A percentile compares a stretch with the other conserved stretches of the same genome.
Conservation (phyloP, 2,113 vertebrate species). For the Heptranchias perlo region DNA sequence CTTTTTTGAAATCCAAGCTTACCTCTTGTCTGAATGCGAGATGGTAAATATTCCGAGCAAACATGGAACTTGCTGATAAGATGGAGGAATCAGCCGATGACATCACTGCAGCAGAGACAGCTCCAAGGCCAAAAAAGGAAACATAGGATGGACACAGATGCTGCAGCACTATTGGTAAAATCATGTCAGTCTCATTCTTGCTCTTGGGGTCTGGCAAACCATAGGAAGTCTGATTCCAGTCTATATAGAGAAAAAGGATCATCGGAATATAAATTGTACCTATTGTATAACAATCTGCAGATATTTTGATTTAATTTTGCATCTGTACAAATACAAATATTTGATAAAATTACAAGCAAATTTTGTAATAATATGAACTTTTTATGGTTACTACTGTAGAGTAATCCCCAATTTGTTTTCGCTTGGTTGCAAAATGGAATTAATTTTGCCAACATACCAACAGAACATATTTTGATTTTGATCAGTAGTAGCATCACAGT, state of each 20-base stretch:
- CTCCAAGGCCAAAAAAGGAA: conserved; percentile 89
- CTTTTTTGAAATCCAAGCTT: conserved; percentile 46
- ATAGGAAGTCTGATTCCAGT: conserved; percentile 88
- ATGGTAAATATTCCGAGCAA: conserved; percentile 92
- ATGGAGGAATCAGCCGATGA: conserved; percentile 96
- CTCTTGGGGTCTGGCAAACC: conserved; percentile 65
- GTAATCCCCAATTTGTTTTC: background rate
- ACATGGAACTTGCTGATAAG: conserved; percentile 96
- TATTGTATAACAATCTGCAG: background rate
- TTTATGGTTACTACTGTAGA: background rate
- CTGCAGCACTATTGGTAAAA: conserved; percentile 89
- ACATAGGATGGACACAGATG: conserved; percentile 85
- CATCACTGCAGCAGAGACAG: conserved; percentile 93
- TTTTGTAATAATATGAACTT: background rate
- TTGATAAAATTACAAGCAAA: background rate
- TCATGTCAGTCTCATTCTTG: conserved; percentile 84
- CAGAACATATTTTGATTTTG: background rate
- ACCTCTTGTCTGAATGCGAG: conserved; percentile 91
- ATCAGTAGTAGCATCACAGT: background rate
- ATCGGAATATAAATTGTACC: background rate
- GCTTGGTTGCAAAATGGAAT: background rate
- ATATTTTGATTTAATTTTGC: background rate
- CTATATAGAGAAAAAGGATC: conserved; percentile 51
- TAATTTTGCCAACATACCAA: background rate
- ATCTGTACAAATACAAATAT: background rate